Conservation (phyloP, 2,888 invertebrate species). For the Caenorhabditis zanzibari region DNA sequence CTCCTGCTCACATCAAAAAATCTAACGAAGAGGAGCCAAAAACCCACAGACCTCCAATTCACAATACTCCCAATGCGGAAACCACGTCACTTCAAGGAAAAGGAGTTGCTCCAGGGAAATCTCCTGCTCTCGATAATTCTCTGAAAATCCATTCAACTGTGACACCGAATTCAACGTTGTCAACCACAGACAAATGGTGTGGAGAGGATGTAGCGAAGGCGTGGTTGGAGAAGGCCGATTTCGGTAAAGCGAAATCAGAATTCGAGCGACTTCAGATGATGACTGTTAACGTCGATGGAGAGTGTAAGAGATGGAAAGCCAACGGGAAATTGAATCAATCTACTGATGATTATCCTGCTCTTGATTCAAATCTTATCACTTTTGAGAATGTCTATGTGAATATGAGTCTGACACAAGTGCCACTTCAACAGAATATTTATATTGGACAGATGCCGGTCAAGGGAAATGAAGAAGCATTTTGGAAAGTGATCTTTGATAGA, state of each 20-base stretch:
- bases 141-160: not conserved
- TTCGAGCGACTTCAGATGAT: conserved; percentile 33
- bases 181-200: conserved; percentile 15
- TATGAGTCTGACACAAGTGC: conserved; percentile 27
- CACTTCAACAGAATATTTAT: conserved; percentile 16
- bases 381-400: conserved; percentile 29
- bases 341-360: conserved; percentile 25
- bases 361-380: conserved; percentile 37
- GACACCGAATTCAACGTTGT: not conserved
- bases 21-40: not conserved
- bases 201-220: conserved; percentile 11
- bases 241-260: conserved; percentile 24
- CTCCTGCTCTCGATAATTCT: not conserved
- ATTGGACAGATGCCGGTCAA: conserved; percentile 35
- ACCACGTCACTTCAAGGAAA: not conserved
- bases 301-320: conserved; percentile 44
- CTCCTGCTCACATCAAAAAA: not conserved
- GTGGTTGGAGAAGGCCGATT: conserved; percentile 24
- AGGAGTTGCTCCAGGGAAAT: not conserved
- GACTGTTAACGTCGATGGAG: conserved; percentile 22
- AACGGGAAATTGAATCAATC: conserved; percentile 37
- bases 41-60: not conserved
- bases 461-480: conserved; percentile 39
- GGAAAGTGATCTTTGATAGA: conserved; percentile 39
- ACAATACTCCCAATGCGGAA: not conserved